Evolutionary conservation across 2,113 vertebrate genomes (phyloP), one percentile per base, ranked within the genome.

Genomic region (Cinclus mexicanus): DNA sequence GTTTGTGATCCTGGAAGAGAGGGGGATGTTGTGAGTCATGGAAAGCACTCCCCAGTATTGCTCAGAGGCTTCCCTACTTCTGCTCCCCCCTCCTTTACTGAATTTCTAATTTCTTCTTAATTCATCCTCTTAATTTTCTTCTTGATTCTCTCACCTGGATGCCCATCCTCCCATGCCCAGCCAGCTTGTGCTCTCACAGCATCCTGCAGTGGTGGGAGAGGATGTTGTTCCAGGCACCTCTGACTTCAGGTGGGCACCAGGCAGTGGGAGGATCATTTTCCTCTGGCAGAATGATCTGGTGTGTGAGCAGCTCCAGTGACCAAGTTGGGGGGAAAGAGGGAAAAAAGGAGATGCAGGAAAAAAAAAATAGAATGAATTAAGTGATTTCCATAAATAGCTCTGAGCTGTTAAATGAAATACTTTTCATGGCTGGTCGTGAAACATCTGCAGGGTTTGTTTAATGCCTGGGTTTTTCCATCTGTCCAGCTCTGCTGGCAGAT

Each of bases 381-480:
- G 28, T n/a, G 31, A 37, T 57, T 61, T 31, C 68, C 89, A 44
- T 74, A 67, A 91, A 89, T 83, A 90, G 71, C 50, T 83, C 59
- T 44, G 80, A 96, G 91, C 53, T 61, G 28, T 76, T 94, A 90
- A 92, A 80, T 50, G n/a, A 72, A 90, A 64, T 83, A 33, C 47
- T 83, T 86, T 56, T 64, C 11, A 10, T 26, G 71, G 29, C 46
- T 77, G 71, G 63, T 60, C 2, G 39, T 68, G 63, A 83, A 95
- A 85, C 41, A 60, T 83, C 79, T 4, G 1, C 1, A 0, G 79
- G 74, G 29, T 56, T 94, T 90, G 37, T 90, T 87, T 59, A 65
- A 61, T 59, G 52, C 46, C 50, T 0, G 5, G 3, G 2, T 65
- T 85, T 90, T 78, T 59, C 64, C 70, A 61, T 77, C 55, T 21